Percentiles rank a stretch among this genome's conserved stretches.
phyloP scores from a whole-genome alignment of 2,888 invertebrate species.

The Agriotes lineatus region DNA sequence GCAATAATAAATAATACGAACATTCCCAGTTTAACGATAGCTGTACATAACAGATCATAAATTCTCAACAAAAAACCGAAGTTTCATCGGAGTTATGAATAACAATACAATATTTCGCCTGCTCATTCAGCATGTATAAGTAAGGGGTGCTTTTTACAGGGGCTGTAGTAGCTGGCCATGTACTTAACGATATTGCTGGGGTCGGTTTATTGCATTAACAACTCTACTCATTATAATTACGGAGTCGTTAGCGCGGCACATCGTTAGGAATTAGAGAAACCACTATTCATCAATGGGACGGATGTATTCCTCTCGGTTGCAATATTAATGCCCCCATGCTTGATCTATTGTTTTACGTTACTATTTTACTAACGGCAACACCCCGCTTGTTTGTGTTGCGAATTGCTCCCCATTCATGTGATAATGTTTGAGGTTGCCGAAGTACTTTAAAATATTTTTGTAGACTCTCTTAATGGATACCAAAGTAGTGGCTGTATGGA shows the following conservation, averaged over 20 bases:
- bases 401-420: slow-evolving; percentile 27
- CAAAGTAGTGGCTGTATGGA: not conserved
- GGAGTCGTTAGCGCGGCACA: slow-evolving; percentile 61
- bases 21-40: slow-evolving; percentile 11
- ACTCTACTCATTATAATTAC: slow-evolving; percentile 67
- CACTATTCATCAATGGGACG: slow-evolving; percentile 48
- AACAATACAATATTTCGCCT: slow-evolving; percentile 45
- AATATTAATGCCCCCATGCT: slow-evolving; percentile 20
- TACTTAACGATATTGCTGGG: slow-evolving; percentile 52
- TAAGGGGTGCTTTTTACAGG: slow-evolving; percentile 37
- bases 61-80: slow-evolving; percentile 33
- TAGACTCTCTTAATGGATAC: not conserved
- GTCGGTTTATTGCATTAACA: slow-evolving; percentile 65
- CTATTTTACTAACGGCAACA: slow-evolving; percentile 6
- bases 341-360: slow-evolving; percentile 29
- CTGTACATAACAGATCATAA: slow-evolving; percentile 38
- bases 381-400: slow-evolving; percentile 31
- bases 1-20: slow-evolving; percentile 11
- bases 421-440: slow-evolving; percentile 5
- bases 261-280: slow-evolving; percentile 50
- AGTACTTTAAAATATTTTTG: slow-evolving; percentile 5
- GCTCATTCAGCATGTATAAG: slow-evolving; percentile 39
- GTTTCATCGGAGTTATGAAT: slow-evolving; percentile 37
- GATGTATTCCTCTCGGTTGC: slow-evolving; percentile 15
- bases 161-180: slow-evolving; percentile 33